phyloP scores from a whole-genome alignment of 2,113 vertebrate genomes.

The Felis catus region F.catus_Fca126_mat1.0 CM031415.1:197755001-197755500 shows the following conservation, averaged over 20 bases:
- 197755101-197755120: neutral
- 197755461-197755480: too few species aligned
- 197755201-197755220: rapidly evolving
- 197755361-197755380: too few species aligned
- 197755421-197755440: too few species aligned
- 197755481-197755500: neutral
- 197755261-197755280: neutral
- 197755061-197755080: neutral
- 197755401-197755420: too few species aligned
- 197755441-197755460: too few species aligned
- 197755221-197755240: neutral
- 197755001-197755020: neutral
- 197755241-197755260: neutral
- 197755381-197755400: too few species aligned
- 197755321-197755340: too few species aligned
- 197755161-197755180: too few species aligned
- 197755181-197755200: neutral
- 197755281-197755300: neutral
- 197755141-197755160: neutral
- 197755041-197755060: too few species aligned
- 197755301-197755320: too few species aligned
- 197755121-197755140: neutral
- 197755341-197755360: too few species aligned
- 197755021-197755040: neutral
- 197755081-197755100: neutral